Conservation (phyloP, 2,888 invertebrate genomes). For the Mesochorus sp. region DNA sequence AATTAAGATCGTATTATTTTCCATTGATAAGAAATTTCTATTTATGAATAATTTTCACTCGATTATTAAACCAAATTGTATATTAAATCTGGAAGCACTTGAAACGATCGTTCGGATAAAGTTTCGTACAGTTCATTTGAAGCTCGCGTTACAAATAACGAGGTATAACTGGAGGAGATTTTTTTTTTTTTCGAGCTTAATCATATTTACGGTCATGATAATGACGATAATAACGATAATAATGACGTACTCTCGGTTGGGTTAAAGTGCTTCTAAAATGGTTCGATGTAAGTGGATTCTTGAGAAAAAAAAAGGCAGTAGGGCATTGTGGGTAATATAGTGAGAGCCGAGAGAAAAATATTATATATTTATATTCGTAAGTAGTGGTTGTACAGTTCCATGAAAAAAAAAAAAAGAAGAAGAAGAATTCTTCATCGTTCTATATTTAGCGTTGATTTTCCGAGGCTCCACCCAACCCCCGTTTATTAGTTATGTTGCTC, state of each 20-base stretch:
- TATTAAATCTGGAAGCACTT: no score
- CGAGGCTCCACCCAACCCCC: no score
- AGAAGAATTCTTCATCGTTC: not conserved
- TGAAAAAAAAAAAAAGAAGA: not conserved
- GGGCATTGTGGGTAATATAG: not conserved
- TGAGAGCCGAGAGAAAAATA: not conserved
- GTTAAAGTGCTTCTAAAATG: constrained; percentile 8
- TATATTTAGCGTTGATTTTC: no score
- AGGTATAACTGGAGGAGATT: not conserved
- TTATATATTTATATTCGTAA: not conserved
- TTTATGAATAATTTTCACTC: no score
- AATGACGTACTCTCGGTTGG: not conserved
- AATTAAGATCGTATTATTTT: no score
- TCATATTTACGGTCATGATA: constrained; percentile 10
- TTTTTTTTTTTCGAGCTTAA: constrained; percentile 23
- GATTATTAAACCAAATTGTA: no score
- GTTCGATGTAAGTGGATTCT: constrained; percentile 31
- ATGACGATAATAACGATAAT: constrained; percentile 14
- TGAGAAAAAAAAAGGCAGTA: not conserved
- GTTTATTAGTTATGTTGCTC: no score
- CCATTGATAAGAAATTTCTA: no score
- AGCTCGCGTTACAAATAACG: not conserved
- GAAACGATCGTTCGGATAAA: no score
- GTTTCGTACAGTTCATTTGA: no score
- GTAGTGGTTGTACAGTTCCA: not conserved